Evolutionary conservation across 2,888 invertebrate species (phyloP), one percentile per base, ranked within the genome.

Genomic region (Drosophila paracracens): DNA sequence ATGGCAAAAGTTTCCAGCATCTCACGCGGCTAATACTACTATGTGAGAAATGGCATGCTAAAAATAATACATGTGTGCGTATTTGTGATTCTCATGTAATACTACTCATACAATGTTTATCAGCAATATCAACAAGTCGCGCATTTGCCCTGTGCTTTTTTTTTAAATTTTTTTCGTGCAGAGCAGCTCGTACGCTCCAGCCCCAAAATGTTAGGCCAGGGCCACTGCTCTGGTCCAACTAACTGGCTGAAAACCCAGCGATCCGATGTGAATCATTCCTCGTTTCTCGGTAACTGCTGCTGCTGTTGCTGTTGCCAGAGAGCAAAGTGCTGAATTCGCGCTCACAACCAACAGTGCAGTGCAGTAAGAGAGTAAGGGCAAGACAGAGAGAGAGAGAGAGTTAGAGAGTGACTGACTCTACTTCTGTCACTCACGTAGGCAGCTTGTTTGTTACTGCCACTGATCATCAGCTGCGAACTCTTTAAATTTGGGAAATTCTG

Each of bases 181-280:
- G 6, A 29, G 50, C 27, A n/a, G 21, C 11, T 11, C 3, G 13
- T 50, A 3, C 25, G 25, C 8, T 46, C 25, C 46, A 7, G 4
- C 16, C 25, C 16, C 25, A 46, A 16, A 46, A 25, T 29, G 56
- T 25, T 54, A 5, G 25, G 31, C 60, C 46, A 46, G 29, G 36
- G 40, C 51, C 43, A 36, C 43, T 46, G n/a, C 57, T 64, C 25
- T 59, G 33, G 40, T 8, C 50, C 33, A 53, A 76, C 73, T 65
- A 69, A 73, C 54, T 61, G 56, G 43, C 50, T 40, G 48, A 67
- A 60, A 67, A 35, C 29, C 58, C 54, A 77, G 21, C 53, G 74
- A 73, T 73, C 57, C 64, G 48, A 43, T 18, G 40, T 76, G 69
- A 76, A 59, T 77, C 73, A 76, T 58, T 18, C 40, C 25, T 27